phyloP scores from a whole-genome alignment of 2,797 vertebrate genomes.

The Peromyscus attwateri region DNA sequence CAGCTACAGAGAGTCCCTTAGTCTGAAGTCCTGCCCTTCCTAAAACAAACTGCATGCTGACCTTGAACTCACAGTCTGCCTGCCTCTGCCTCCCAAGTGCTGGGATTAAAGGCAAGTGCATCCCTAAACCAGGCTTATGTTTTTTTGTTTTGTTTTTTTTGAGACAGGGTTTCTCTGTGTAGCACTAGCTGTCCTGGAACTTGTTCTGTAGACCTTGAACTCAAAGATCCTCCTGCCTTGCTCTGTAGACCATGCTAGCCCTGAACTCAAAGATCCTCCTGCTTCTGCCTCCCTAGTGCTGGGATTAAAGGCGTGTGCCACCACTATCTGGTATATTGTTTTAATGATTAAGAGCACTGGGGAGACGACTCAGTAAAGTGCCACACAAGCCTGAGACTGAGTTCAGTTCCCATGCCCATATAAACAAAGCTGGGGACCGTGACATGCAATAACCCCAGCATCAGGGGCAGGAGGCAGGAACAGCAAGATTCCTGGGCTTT shows the following conservation, averaged over 20 bases:
- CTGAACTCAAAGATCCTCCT: too few species aligned
- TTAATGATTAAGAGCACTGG: background rate
- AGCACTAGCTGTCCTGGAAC: too few species aligned
- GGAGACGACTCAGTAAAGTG: background rate
- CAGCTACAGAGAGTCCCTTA: background rate
- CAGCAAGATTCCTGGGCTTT: background rate
- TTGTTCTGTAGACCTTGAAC: too few species aligned
- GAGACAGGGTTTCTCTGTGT: too few species aligned
- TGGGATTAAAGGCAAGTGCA: background rate
- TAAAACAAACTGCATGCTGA: background rate
- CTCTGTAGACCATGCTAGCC: background rate
- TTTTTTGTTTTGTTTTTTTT: too few species aligned
- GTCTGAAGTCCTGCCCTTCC: background rate
- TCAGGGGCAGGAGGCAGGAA: background rate
- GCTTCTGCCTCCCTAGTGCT: background rate
- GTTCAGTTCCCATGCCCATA: background rate
- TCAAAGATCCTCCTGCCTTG: too few species aligned
- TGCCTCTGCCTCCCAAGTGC: background rate
- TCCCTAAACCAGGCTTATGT: background rate
- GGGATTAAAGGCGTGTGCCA: background rate
- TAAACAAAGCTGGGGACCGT: background rate
- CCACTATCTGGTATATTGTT: background rate
- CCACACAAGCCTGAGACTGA: background rate
- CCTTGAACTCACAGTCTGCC: background rate
- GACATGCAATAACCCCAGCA: background rate